These are phyloP conservation scores for Trichonephila clavipes DNA, from an alignment of 1,140 invertebrate species.

Conservation along the genomic window DNA sequence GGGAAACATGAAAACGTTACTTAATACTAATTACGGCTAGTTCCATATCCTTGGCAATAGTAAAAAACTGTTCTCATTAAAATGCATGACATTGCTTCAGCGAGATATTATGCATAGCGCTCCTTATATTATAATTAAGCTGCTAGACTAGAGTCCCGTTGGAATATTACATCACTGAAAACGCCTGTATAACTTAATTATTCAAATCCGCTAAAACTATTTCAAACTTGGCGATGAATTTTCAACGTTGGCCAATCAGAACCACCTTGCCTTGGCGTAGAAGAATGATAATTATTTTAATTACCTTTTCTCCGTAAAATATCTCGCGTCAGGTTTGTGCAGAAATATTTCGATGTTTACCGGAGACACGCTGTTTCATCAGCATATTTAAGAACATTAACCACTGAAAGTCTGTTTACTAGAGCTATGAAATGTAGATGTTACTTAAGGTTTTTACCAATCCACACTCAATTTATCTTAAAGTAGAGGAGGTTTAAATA, in stretches of 20 bases:
- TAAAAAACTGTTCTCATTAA: conserved; percentile 55
- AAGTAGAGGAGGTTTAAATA: background rate
- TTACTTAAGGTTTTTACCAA: background rate
- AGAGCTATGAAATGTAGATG: background rate
- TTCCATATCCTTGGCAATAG: conserved; percentile 2
- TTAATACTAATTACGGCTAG: conserved; percentile 65
- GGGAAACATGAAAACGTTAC: conserved; percentile 54
- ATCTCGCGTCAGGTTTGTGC: background rate
- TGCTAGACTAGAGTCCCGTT: background rate
- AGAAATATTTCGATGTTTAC: background rate
- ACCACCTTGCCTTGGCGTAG: background rate
- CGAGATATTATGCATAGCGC: conserved; percentile 56
- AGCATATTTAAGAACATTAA: background rate
- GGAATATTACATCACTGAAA: conserved; percentile 54
- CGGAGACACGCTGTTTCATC: background rate
- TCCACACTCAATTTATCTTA: background rate
- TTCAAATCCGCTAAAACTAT: conserved; percentile 74
- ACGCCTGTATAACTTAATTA: conserved; percentile 68
- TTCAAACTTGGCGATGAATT: conserved; percentile 65
- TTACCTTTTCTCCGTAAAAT: background rate
- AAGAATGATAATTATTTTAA: conserved; percentile 50
- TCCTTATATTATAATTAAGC: conserved; percentile 72
- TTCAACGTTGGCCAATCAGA: conserved; percentile 15
- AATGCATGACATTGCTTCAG: conserved; percentile 65
- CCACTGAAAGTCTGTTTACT: background rate